These are phyloP conservation scores for Orthosia gothica DNA, from an alignment of 2,888 invertebrate species.

Conservation along the genomic window DNA sequence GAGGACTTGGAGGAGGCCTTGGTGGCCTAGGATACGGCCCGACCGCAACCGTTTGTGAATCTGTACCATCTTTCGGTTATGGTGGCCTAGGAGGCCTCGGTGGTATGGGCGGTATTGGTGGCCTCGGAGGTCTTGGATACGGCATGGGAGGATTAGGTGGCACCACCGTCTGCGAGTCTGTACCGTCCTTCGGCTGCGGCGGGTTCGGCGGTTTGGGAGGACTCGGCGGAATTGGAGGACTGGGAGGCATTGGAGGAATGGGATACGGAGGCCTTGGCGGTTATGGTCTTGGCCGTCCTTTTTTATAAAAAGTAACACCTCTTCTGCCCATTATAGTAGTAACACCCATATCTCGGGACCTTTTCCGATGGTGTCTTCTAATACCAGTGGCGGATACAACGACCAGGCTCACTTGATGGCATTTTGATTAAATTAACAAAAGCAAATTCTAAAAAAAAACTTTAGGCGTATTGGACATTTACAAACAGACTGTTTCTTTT, in stretches of 20 bases:
- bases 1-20: slow-evolving; percentile 52
- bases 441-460: slow-evolving; percentile 53
- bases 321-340: slow-evolving; percentile 48
- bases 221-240: slow-evolving; percentile 1
- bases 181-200: slow-evolving; percentile 22
- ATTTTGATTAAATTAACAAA: slow-evolving; percentile 8
- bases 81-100: slow-evolving; percentile 25
- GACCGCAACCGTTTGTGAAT: slow-evolving; percentile 48
- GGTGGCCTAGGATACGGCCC: slow-evolving; percentile 32
- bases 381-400: neutral
- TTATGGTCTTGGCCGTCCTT: slow-evolving; percentile 67
- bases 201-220: slow-evolving; percentile 32
- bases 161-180: slow-evolving; percentile 40
- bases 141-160: slow-evolving; percentile 32
- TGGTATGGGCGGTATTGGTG: slow-evolving; percentile 30
- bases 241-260: slow-evolving; percentile 31
- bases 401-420: slow-evolving; percentile 19
- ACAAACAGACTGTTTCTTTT: neutral
- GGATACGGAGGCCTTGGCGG: slow-evolving; percentile 46
- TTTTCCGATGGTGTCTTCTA: neutral
- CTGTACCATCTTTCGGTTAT: slow-evolving; percentile 34
- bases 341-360: slow-evolving; percentile 34
- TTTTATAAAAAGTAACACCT: slow-evolving; percentile 74
- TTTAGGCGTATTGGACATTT: slow-evolving; percentile 19
- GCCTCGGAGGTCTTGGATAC: neutral